Conservation (phyloP, 2,888 invertebrate genomes). For the Yponomeuta evonymella region DNA sequence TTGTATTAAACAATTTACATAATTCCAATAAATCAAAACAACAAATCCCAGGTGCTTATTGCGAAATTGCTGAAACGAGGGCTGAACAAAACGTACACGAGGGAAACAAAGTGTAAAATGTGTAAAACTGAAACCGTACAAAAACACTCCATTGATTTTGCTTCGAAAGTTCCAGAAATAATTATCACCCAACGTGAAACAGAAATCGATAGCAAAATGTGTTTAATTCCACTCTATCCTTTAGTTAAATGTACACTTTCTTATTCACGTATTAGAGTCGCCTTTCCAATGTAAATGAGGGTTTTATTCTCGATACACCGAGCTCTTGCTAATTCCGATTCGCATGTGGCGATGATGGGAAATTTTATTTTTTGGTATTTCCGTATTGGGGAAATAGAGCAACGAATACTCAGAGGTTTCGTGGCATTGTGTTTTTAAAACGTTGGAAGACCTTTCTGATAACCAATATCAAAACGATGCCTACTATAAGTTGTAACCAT, state of each 20-base stretch:
- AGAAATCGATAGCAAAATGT: conserved; percentile 12
- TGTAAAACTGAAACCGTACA: neutral
- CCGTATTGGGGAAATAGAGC: conserved; percentile 36
- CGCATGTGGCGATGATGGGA: conserved; percentile 58
- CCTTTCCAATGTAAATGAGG: conserved; percentile 34
- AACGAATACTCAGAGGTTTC: conserved; percentile 24
- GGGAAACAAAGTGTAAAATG: neutral
- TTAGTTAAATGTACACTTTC: neutral
- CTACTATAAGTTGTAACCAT: no score
- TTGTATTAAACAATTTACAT: neutral
- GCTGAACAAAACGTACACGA: neutral
- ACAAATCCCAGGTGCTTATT: neutral
- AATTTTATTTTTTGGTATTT: conserved; percentile 57
- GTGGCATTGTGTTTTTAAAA: neutral
- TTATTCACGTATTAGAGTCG: neutral
- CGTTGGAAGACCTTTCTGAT: neutral
- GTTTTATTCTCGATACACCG: conserved; percentile 39
- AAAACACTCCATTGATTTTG: neutral
- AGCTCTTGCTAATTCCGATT: conserved; percentile 54
- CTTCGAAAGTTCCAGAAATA: neutral
- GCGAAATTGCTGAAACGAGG: neutral
- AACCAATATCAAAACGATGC: neutral
- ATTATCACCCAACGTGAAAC: conserved; percentile 1
- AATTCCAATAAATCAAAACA: neutral
- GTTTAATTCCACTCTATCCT: neutral